Evolutionary conservation across 2,797 vertebrate genomes (phyloP), one percentile per base, ranked within the genome.

Genomic region (Myotis pilosus): DNA sequence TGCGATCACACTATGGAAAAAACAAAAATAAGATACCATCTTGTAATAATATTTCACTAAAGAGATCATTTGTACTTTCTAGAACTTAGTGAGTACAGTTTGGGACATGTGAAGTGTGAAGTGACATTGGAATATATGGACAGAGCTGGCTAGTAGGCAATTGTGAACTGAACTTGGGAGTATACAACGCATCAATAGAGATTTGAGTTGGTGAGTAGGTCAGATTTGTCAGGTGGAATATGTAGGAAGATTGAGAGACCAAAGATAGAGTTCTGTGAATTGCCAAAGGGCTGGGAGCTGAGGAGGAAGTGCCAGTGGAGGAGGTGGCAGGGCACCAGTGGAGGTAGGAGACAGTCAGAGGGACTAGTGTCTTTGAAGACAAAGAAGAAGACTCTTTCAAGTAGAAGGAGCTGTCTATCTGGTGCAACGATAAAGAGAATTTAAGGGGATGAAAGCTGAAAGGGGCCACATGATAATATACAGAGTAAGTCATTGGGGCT

Each of bases 61-160:
- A 53, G 75, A 55, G 75, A 78, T 78, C 49, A 25, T 33, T 23
- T 78, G 11, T 53, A 36, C 49, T 33, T 36, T 53, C 68, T 69
- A 69, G 10, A 83, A 94, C 89, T 86, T 51, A 74, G 51, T 38
- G 49, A 80, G 30, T 55, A 16, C 22, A 81, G 10, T 64, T 84
- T 55, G 68, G 85, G 84, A 55, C n/a, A 64, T 51, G 19, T 23
- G 92, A 60, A 68, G 33, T 86, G 83, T 68, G 23, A 89, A 75
- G 47, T 69, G 76, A 87, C 41, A 36, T 19, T 86, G 79, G 51
- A 71, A 79, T 2, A 1, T 23, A 88, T 4, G 4, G 11, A 11
- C 8, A 49, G 25, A 89, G 19, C 6, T 81, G 55, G 33, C 68
- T 75, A 38, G 25, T 60, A 83, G 22, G 41, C 75, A 62, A 8